Base-by-base conservation (phyloP, 2,113 vertebrate genomes). In the Rattus rattus region DNA sequence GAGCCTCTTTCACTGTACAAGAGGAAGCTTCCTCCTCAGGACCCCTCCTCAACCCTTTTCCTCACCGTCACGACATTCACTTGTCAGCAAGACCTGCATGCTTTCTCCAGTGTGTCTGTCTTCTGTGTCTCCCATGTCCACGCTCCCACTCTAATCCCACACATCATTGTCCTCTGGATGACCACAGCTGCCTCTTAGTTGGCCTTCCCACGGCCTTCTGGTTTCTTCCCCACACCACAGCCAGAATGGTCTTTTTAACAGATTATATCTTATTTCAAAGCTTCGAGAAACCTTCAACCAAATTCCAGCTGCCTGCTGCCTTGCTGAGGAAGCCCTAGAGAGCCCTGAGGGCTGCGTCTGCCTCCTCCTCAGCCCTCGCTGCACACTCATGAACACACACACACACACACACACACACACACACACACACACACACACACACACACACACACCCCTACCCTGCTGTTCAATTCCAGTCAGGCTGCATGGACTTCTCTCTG, bases 251-350 rank as follows among this genome's bases (percentile, higher is more conserved):
- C 47, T 76, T 80, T 56, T 80, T 63, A 93, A 77, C 67, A 86
- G 77, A 73, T 85, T 30, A 2, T 49, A 69, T 43, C 30, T 73
- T 67, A 30, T 89, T 88, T 93, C 39, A 90, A 87, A 95, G 59
- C 59, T n/a, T 79, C 59, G 20, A 39, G 7, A 88, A 93, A n/a
- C 61, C 28, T 91, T 88, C 65, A 22, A 63, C n/a, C 90, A 91
- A 96, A 43, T 54, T 24, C 84, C 26, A 59, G 47, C 73, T 56
- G 69, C 79, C 56, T 47, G 7, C 56, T 47, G 7, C 91, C 59
- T 52, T 54, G 83, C 61, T 79, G 28, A 26, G 4, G 8, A 70
- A 94, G 72, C 59, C 49, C 69, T 7, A 43, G 43, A 43, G 43
- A 43, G 43, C 43, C 5, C n/a, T 75, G 43, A 86, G 85, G 13